These are phyloP conservation scores for Lamprotornis superbus DNA, from an alignment of 2,113 vertebrate species.

Conservation along the genomic window DNA sequence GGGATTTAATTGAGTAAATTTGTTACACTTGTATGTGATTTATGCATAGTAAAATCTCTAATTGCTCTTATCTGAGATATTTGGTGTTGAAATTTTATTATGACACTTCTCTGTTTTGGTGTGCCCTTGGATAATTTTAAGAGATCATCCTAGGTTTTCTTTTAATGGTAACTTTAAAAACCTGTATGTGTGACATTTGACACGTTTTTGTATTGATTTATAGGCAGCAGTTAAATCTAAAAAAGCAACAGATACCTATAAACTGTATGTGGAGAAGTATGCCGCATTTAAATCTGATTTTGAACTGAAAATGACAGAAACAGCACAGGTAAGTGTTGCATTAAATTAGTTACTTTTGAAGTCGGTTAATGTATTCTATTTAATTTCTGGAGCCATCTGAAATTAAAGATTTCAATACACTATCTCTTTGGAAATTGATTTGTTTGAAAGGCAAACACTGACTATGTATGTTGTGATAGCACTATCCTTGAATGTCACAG, in stretches of 20 bases:
- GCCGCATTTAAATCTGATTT: conserved; percentile 91
- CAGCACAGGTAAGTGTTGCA: conserved; percentile 84
- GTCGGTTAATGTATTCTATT: neutral
- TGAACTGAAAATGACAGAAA: conserved; percentile 97
- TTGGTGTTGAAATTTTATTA: neutral
- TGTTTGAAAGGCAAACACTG: neutral
- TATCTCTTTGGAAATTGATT: neutral
- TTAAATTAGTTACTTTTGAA: neutral
- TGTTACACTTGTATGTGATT: neutral
- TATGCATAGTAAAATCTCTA: neutral
- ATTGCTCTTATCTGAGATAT: neutral
- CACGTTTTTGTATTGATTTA: conserved; percentile 10
- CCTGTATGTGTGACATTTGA: neutral
- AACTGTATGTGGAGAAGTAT: conserved; percentile 92
- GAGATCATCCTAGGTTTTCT: neutral
- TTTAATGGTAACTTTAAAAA: neutral
- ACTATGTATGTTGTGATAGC: rapidly evolving
- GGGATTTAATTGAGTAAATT: neutral
- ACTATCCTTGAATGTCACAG: neutral
- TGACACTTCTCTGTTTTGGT: neutral
- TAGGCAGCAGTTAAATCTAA: conserved; percentile 93
- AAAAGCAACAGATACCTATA: conserved; percentile 96
- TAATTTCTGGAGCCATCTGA: neutral
- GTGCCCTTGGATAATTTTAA: neutral
- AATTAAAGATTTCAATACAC: neutral